These are phyloP conservation scores for Drosophila sordidula DNA, from an alignment of 2,888 invertebrate genomes.

Conservation along the genomic window DNA sequence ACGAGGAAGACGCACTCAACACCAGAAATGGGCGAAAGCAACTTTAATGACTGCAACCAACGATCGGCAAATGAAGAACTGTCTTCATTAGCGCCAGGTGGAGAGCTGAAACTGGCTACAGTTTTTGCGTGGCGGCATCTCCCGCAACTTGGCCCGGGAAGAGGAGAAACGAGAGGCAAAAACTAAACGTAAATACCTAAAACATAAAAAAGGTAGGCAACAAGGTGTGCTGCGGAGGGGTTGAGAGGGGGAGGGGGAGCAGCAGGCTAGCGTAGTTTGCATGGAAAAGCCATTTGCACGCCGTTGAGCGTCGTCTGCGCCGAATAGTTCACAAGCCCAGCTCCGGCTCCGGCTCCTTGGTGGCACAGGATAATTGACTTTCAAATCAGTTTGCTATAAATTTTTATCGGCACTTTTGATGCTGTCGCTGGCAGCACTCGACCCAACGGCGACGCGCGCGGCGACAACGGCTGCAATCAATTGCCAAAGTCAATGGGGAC, in stretches of 20 bases:
- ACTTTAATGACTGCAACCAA: slow-evolving; percentile 62
- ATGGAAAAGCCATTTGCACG: slow-evolving; percentile 79
- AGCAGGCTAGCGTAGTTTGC: slow-evolving; percentile 54
- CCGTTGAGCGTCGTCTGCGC: slow-evolving; percentile 58
- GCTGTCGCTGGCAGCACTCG: slow-evolving; percentile 73
- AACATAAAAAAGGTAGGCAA: slow-evolving; percentile 71
- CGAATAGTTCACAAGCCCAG: slow-evolving; percentile 58
- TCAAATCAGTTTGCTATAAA: slow-evolving; percentile 84
- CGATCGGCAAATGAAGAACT: slow-evolving; percentile 76
- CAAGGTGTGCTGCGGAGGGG: neutral
- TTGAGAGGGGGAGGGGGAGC: neutral
- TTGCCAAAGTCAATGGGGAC: slow-evolving; percentile 80
- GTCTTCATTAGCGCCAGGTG: slow-evolving; percentile 69
- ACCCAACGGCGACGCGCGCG: slow-evolving; percentile 38
- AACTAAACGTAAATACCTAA: slow-evolving; percentile 51
- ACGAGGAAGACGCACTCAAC: slow-evolving; percentile 28
- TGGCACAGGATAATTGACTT: slow-evolving; percentile 83
- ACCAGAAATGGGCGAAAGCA: slow-evolving; percentile 4
- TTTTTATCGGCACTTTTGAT: slow-evolving; percentile 83
- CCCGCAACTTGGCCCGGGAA: slow-evolving; percentile 6
- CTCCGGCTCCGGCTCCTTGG: slow-evolving; percentile 21
- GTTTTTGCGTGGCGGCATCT: slow-evolving; percentile 37
- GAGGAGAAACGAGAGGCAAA: slow-evolving; percentile 21
- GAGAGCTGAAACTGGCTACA: slow-evolving; percentile 12
- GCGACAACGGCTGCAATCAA: slow-evolving; percentile 75